Percentiles rank a stretch among this genome's conserved stretches.
Evolutionary conservation across 2,888 invertebrate genomes (phyloP).

Genomic region (Mythimna pallens): DNA sequence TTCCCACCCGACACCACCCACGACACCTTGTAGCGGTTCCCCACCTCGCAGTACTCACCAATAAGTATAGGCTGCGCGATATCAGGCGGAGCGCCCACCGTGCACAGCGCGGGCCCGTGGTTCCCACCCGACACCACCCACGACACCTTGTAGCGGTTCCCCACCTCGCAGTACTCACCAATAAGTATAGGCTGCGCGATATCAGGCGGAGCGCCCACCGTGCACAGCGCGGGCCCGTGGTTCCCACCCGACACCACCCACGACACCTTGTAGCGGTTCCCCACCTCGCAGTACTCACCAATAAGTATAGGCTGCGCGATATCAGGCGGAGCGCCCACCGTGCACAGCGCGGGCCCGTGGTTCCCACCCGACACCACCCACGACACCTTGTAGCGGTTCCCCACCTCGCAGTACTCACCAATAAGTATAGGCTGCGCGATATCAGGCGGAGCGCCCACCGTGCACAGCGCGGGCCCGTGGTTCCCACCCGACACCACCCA

Average conservation of each 20-base stretch:
- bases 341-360: constrained; percentile 97
- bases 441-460: constrained; percentile 97
- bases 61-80: constrained; percentile 96
- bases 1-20: constrained; percentile 95
- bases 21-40: constrained; percentile 97
- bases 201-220: constrained; percentile 97
- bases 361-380: constrained; percentile 99
- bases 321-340: constrained; percentile 97
- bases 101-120: constrained; percentile 97
- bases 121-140: constrained; percentile 99
- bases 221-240: constrained; percentile 97
- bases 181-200: constrained; percentile 96
- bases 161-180: constrained; percentile 93
- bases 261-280: constrained; percentile 97
- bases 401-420: constrained; percentile 94
- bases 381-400: constrained; percentile 97
- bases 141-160: constrained; percentile 97
- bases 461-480: constrained; percentile 97
- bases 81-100: constrained; percentile 97
- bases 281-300: constrained; percentile 94
- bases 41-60: constrained; percentile 93
- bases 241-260: constrained; percentile 99
- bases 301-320: constrained; percentile 96
- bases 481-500: constrained; percentile 99
- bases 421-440: constrained; percentile 96